These are phyloP conservation scores for Helarctos malayanus DNA, from an alignment of 2,797 vertebrate genomes.

Conservation along the genomic window DNA sequence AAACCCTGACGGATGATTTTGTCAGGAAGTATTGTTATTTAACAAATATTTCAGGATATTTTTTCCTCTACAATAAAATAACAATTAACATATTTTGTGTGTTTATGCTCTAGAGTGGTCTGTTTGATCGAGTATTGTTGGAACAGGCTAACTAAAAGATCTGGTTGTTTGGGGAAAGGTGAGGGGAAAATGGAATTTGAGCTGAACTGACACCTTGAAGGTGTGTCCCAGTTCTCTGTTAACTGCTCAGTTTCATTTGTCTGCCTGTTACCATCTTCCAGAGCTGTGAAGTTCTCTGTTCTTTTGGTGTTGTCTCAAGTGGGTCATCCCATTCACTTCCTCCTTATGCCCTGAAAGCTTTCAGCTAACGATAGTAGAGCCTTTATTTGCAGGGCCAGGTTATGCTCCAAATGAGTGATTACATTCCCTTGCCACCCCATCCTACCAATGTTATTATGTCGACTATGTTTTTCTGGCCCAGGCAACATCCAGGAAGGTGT, in stretches of 20 bases:
- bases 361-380: neutral
- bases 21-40: constrained; percentile 71
- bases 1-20: constrained; percentile 36
- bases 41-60: constrained; percentile 72
- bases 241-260: neutral
- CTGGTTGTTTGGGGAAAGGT: neutral
- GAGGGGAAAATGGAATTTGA: neutral
- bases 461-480: constrained; percentile 36
- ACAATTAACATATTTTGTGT: constrained; percentile 20
- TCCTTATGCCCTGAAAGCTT: constrained; percentile 24
- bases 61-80: constrained; percentile 81
- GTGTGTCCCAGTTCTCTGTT: neutral
- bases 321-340: constrained; percentile 49
- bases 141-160: neutral
- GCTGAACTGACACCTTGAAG: neutral
- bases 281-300: constrained; percentile 5
- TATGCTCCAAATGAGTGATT: neutral
- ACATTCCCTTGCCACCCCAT: neutral
- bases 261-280: neutral
- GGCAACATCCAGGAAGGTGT: neutral
- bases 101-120: neutral
- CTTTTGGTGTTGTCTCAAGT: constrained; percentile 54
- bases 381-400: constrained; percentile 34
- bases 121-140: neutral
- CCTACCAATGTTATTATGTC: neutral